Percentiles rank a stretch among this genome's conserved stretches.
Evolutionary conservation across 30 jellyfish, hydroid and myxozoan species (phyloP).

Genomic region (Nemopilema nomurai): DNA sequence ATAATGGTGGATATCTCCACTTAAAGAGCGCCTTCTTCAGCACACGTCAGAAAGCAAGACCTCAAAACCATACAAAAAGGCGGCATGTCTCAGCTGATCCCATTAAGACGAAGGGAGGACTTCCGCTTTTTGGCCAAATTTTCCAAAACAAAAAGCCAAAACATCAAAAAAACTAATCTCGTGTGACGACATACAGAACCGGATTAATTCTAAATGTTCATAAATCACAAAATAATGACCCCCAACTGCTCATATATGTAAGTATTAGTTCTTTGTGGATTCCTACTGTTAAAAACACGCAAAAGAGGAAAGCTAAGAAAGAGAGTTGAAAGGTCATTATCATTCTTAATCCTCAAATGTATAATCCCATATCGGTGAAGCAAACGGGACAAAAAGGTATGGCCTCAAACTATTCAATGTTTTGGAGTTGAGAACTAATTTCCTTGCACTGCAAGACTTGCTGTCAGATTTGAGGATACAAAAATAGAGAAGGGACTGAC

Average conservation of each 20-base stretch:
- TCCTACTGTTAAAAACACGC: neutral
- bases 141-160: neutral
- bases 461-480: too few species aligned
- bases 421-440: too few species aligned
- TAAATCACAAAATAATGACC: neutral
- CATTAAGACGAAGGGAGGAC: neutral
- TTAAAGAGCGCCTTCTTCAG: too few species aligned
- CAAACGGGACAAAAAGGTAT: neutral
- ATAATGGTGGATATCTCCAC: too few species aligned
- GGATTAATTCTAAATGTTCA: neutral
- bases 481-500: too few species aligned
- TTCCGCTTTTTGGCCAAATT: neutral
- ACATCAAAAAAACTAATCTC: neutral
- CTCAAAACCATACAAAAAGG: neutral
- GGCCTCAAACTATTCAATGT: neutral
- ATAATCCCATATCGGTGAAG: neutral
- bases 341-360: neutral
- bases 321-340: neutral
- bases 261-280: neutral
- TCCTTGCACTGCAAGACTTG: too few species aligned
- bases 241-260: neutral
- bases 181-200: neutral
- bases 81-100: neutral
- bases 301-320: neutral
- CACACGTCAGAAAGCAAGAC: too few species aligned